A percentile compares a stretch with the other conserved stretches of the same genome.
These are phyloP conservation scores for Mus spretus DNA, from an alignment of 2,797 vertebrate genomes.

Conservation along the genomic window DNA sequence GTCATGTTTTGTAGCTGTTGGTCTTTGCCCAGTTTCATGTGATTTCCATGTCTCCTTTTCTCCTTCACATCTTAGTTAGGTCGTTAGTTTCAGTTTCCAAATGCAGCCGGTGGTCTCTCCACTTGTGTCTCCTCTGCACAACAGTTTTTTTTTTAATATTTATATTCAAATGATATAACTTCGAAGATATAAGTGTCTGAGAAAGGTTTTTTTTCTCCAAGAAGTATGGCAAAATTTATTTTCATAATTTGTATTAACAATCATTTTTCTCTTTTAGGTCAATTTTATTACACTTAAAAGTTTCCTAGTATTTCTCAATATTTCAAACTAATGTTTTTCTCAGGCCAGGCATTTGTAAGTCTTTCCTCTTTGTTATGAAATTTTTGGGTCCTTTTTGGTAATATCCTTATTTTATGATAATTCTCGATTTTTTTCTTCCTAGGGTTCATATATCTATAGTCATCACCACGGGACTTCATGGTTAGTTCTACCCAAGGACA, in stretches of 20 bases:
- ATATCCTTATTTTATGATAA: neutral
- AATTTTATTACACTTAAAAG: neutral
- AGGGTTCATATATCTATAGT: neutral
- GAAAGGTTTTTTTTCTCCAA: neutral
- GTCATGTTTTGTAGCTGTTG: neutral
- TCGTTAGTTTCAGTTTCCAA: conserved; percentile 19
- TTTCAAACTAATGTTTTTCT: neutral
- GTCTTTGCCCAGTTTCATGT: conserved; percentile 2
- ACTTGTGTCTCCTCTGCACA: neutral
- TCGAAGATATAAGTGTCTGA: neutral
- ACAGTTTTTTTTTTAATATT: neutral
- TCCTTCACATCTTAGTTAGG: conserved; percentile 39
- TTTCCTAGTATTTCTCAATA: neutral
- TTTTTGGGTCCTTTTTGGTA: neutral
- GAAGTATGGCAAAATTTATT: neutral
- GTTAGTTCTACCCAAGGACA: neutral
- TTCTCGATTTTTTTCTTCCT: neutral
- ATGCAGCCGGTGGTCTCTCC: neutral
- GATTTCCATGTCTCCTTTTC: conserved; percentile 25
- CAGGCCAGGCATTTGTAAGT: neutral
- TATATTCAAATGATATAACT: neutral
- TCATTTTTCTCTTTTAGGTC: neutral
- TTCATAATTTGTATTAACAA: conserved; percentile 35
- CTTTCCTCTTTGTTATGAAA: neutral
- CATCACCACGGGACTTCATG: neutral